Evolutionary conservation across 2,888 invertebrate genomes (phyloP), one percentile per base, ranked within the genome.

Genomic region (Eumacrocentrus americanus): DNA sequence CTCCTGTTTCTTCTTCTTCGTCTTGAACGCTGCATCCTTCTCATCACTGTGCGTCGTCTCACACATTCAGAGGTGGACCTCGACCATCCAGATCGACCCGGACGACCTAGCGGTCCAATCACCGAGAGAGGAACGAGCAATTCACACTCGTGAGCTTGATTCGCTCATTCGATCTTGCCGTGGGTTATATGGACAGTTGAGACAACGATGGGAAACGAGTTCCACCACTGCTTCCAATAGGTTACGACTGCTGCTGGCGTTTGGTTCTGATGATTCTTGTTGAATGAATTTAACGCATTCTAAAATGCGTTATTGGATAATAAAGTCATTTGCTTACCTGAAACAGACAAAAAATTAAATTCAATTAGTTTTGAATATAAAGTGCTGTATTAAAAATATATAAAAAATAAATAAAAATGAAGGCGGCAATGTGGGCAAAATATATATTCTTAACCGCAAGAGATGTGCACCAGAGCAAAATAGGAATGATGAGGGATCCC

Each of bases 71-170:
- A 44, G 14, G 38, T 53, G 40, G 40, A 56, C 55, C 40, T 44
- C 63, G 63, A 64, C 63, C 63, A 61, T 64, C 59, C 34, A 20
- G 38, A 58, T 57, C 53, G 57, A 56, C 58, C 48, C 34, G 50
- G 40, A 60, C 53, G 61, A 64, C 64, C 65, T 64, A 65, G 65
- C 64, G 63, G 60, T 63, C 61, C 59, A 55, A 40, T 64, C 61
- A 59, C 55, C 60, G 55, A 60, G 42, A 37, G 9, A 54, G 47
- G 12, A 20, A 53, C 29, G 25, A 55, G 55, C 56, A 25, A 52
- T 38, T 52, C 29, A 52, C 22, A 16, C 29, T 38, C 12, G 38
- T n/a, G 14, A 16, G 22, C 25, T 40, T 14, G 48, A 42, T 48
- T 58, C 55, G 47, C 56, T 59, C 57, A 60, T 56, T 35, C 48